These are phyloP conservation scores for Caenorhabditis latens DNA, from an alignment of 1,140 invertebrate species.

Conservation along the genomic window DNA sequence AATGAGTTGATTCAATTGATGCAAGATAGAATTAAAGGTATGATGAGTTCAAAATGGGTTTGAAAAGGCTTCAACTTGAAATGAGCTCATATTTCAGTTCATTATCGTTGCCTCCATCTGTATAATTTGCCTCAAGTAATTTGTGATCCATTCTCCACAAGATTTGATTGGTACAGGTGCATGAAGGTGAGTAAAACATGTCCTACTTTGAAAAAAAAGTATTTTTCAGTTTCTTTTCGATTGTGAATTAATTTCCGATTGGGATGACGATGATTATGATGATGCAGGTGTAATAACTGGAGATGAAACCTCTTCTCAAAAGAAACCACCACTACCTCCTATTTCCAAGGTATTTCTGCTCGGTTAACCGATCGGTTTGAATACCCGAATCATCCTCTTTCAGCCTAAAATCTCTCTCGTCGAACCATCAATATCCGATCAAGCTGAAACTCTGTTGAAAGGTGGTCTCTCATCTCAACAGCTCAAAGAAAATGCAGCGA, in stretches of 20 bases:
- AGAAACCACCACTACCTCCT: background rate
- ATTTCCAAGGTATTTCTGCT: background rate
- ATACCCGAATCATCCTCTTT: background rate
- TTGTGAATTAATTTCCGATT: slow-evolving; percentile 61
- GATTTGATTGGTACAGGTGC: slow-evolving; percentile 57
- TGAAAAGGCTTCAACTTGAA: background rate
- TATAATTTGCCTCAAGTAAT: slow-evolving; percentile 57
- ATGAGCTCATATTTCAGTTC: background rate
- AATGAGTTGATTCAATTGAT: slow-evolving; percentile 55
- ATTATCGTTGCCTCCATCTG: slow-evolving; percentile 56
- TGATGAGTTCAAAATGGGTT: background rate
- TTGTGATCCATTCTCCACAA: slow-evolving; percentile 57
- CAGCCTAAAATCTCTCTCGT: background rate
- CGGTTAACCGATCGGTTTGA: background rate
- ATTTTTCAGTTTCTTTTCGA: slow-evolving; percentile 61
- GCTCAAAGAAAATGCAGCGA: slow-evolving; percentile 28
- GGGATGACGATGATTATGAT: slow-evolving; percentile 56
- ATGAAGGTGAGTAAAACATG: slow-evolving; percentile 54
- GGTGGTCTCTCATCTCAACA: slow-evolving; percentile 20
- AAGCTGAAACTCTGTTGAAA: slow-evolving; percentile 39
- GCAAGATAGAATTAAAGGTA: slow-evolving; percentile 49
- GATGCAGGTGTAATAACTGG: slow-evolving; percentile 23
- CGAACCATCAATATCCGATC: slow-evolving; percentile 28
- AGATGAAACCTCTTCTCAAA: background rate
- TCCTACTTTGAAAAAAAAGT: background rate